Evolutionary conservation across 92 coral and sea anemone genomes (phyloP).

Genomic region (Anthopleura xanthogrammica): DNA sequence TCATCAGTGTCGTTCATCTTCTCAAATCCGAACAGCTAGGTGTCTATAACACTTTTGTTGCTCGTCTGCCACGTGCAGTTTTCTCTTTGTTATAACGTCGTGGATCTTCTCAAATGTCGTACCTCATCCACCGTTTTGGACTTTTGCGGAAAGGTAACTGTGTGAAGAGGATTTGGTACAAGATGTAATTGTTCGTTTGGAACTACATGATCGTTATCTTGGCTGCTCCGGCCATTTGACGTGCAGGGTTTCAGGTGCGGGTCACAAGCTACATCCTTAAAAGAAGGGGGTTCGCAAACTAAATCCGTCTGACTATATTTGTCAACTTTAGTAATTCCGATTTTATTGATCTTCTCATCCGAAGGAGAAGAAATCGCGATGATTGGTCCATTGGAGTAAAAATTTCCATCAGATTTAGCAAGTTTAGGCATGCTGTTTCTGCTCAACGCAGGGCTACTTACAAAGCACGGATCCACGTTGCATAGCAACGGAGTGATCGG

Average conservation of each 20-base stretch:
- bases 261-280: neutral
- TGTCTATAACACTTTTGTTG: too few relatives aligned
- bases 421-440: constrained; percentile 2
- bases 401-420: neutral
- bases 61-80: neutral
- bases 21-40: too few relatives aligned
- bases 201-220: neutral
- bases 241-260: neutral
- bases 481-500: constrained; percentile 37
- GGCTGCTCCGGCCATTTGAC: neutral
- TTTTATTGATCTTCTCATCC: constrained; percentile 16
- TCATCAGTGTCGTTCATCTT: too few relatives aligned
- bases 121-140: neutral
- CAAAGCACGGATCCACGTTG: constrained; percentile 28
- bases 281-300: neutral
- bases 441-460: constrained; percentile 22
- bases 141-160: neutral
- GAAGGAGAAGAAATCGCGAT: constrained; percentile 40
- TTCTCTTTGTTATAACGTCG: constrained; percentile 14
- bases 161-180: neutral
- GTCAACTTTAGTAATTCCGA: constrained; percentile 2
- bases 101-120: constrained; percentile 4
- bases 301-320: constrained; percentile 22
- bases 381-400: constrained; percentile 17
- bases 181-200: neutral